Evolutionary conservation across 2,113 vertebrate species (phyloP), one percentile per base, ranked within the genome.

Genomic region (Nymphicus hollandicus): DNA sequence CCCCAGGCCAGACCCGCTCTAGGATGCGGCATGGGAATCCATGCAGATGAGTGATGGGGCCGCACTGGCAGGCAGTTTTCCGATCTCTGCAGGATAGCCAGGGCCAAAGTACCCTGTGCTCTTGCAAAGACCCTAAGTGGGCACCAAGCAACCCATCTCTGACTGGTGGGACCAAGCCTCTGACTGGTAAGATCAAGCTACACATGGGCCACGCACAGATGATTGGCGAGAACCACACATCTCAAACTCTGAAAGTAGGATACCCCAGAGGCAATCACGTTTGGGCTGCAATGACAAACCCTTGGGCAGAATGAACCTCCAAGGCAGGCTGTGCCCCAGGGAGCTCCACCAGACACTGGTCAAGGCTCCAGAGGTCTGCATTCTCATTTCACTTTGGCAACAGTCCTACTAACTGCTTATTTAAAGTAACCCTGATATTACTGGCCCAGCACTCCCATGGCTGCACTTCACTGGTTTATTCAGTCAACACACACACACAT

Each of bases 161-260:
- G 53, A 14, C 63, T 2, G 35, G 5, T 5, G 24, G 20, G 39
- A 39, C 61, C 43, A 8, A 60, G 50, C 46, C 64, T 1, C 55
- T n/a, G 33, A n/a, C 31, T 22, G 55, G 33, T 14, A 56, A 56
- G 55, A 22, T 56, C n/a, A 1, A 3, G 27, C 39, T 25, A 11
- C 1, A 1, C 14, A 1, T 0, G 7, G 37, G 13, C 28, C 22
- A 35, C 47, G 39, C 69, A 69, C 3, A 3, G 82, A 33, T 0
- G 1, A 44, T 31, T 25, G 49, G 60, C 1, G 33, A 77, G 49
- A 41, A 56, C 50, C 61, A 49, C 5, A 3, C 35, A 20, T 3
- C 61, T 29, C 74, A 20, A 70, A 65, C 44, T 7, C 71, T 47
- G 53, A 72, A 33, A 5, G 9, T 1, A 25, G 58, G 17, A 16